Percentiles rank a stretch among this genome's conserved stretches.
phyloP scores from a whole-genome alignment of 2,797 vertebrate species.

The Arremon aurantiirostris region DNA sequence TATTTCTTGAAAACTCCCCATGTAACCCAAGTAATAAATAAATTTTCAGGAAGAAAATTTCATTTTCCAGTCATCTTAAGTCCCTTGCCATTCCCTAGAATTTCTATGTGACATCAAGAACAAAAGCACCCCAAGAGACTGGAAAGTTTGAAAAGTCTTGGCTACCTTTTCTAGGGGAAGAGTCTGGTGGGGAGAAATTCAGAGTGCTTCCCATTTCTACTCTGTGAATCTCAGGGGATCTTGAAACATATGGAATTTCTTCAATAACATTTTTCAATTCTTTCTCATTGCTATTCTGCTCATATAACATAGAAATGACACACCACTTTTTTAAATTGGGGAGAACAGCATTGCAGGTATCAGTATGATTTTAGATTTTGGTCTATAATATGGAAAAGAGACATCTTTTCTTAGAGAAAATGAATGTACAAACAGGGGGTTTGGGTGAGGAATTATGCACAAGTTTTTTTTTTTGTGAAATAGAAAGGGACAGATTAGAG shows the following conservation, averaged over 20 bases:
- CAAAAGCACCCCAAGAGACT: neutral
- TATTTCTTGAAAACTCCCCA: neutral
- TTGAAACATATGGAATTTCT: neutral
- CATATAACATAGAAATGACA: neutral
- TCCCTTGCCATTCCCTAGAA: neutral
- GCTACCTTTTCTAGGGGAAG: neutral
- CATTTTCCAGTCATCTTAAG: neutral
- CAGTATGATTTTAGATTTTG: neutral
- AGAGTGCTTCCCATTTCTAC: neutral
- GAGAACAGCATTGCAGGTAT: neutral
- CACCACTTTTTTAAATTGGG: accelerated
- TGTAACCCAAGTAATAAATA: neutral
- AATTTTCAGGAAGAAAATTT: neutral
- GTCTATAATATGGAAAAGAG: neutral
- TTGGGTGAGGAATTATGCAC: neutral
- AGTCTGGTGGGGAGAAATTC: neutral
- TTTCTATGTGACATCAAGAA: neutral
- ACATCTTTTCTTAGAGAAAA: neutral
- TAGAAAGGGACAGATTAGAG: neutral
- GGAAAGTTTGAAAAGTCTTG: neutral
- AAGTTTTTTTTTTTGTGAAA: neutral
- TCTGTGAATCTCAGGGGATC: neutral
- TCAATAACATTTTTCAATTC: neutral
- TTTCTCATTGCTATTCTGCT: neutral
- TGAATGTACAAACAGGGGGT: neutral